Percentiles rank a stretch among this genome's conserved stretches.
Conservation (phyloP, 2,888 invertebrate genomes). For the Lepidochitona cinerea region DNA sequence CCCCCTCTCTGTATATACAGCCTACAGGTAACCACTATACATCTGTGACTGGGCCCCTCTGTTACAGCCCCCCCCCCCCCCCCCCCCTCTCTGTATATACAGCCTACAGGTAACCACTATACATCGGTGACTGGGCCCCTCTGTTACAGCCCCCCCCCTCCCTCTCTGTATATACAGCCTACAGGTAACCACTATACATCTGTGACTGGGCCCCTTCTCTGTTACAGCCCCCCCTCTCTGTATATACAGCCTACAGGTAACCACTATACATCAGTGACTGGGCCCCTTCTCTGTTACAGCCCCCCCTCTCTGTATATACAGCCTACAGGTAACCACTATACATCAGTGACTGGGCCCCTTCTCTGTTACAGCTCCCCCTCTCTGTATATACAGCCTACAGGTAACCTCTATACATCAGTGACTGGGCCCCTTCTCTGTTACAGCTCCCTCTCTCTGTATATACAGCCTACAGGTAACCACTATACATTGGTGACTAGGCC, state of each 20-base stretch:
- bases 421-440: too few species aligned
- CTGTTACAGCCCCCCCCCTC: too few species aligned
- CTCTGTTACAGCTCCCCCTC: background rate
- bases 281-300: too few species aligned
- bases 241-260: background rate
- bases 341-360: background rate
- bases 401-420: background rate
- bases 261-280: background rate
- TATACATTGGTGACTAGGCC: background rate
- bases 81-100: background rate
- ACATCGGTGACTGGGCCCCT: background rate
- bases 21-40: background rate
- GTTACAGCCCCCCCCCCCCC: background rate
- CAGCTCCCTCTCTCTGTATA: background rate
- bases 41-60: too few species aligned
- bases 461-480: background rate
- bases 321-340: background rate
- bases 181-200: conserved; percentile 40
- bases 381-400: background rate
- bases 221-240: too few species aligned
- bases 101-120: background rate
- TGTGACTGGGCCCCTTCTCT: background rate
- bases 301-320: background rate
- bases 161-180: conserved; percentile 90
- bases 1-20: background rate